Evolutionary conservation across 2,797 vertebrate genomes (phyloP), one percentile per base, ranked within the genome.

Genomic region (Danionella dracula): DNA sequence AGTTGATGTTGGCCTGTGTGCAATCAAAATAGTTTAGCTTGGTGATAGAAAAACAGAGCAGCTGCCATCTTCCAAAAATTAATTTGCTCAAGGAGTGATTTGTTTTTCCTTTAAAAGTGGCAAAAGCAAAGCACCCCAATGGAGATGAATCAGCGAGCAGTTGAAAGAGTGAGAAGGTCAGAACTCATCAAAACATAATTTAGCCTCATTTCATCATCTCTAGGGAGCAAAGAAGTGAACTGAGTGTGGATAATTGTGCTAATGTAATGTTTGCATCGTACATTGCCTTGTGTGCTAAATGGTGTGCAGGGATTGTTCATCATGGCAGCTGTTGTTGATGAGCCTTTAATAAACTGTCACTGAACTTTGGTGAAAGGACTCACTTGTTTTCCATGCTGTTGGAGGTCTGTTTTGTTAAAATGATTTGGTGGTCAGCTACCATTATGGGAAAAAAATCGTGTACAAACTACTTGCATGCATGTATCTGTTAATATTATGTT

Each of bases 51-150:
- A 32, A 32, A 40, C 34, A 38, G 41, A 29, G 11, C 7, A 12
- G 40, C 48, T 48, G n/a, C 21, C 44, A 37, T 65, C 8, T 73
- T 65, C 54, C 58, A 65, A 58, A 53, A 50, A 50, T n/a, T n/a
- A n/a, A n/a, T n/a, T n/a, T 38, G 8, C 57, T 71, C 21, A 0
- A 41, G 8, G 32, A 29, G 50, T 32, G 49, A 73, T 65, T 68
- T 68, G 68, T 68, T 60, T 65, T 34, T 21, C 20, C 60, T 65
- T 65, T 75, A 65, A 71, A 70, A 62, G 44, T 68, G 55, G 44
- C 55, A 50, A 69, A 69, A 68, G n/a, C 42, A 69, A 55, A 49
- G 20, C 49, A 50, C 45, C 21, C 35, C 15, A 9, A 54, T 49
- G 51, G 49, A 72, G 35, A 53, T 48, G 34, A 54, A 50, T 70